A percentile compares a stretch with the other conserved stretches of the same genome.
These are phyloP conservation scores for Eidolon helvum DNA, from an alignment of 2,113 vertebrate species.

Conservation along the genomic window DNA sequence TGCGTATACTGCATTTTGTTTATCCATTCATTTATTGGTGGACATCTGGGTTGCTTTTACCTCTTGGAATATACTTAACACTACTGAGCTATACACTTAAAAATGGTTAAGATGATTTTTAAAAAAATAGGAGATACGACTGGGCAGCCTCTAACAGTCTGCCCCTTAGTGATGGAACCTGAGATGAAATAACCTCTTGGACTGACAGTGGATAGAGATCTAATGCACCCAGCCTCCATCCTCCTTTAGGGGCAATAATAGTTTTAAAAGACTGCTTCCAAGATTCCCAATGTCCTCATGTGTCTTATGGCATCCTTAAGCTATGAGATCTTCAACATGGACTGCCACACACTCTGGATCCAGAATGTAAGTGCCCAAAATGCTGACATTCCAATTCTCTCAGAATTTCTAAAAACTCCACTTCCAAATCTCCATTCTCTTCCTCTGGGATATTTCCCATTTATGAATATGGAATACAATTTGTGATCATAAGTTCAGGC, in stretches of 20 bases:
- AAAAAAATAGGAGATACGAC: neutral
- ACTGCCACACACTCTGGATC: no score
- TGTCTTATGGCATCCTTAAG: neutral
- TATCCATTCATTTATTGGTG: neutral
- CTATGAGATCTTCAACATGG: neutral
- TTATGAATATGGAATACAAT: neutral
- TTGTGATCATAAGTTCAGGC: slow-evolving; percentile 19
- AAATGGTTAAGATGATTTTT: neutral
- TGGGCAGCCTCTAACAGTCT: neutral
- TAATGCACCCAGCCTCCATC: neutral
- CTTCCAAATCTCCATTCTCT: slow-evolving; percentile 47
- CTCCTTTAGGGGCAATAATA: neutral
- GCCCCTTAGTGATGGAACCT: neutral
- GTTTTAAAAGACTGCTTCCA: neutral
- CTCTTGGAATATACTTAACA: neutral
- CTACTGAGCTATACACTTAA: neutral
- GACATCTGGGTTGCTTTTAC: neutral
- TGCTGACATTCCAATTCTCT: no score
- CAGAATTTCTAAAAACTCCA: slow-evolving; percentile 30
- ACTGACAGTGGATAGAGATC: no score
- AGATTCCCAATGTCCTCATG: neutral
- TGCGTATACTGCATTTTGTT: neutral
- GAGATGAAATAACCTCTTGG: neutral
- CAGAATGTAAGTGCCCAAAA: neutral
- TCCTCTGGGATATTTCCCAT: neutral